Evolutionary conservation across 2,797 vertebrate species (phyloP).

Genomic region (Gymnothorax reevesii): DNA sequence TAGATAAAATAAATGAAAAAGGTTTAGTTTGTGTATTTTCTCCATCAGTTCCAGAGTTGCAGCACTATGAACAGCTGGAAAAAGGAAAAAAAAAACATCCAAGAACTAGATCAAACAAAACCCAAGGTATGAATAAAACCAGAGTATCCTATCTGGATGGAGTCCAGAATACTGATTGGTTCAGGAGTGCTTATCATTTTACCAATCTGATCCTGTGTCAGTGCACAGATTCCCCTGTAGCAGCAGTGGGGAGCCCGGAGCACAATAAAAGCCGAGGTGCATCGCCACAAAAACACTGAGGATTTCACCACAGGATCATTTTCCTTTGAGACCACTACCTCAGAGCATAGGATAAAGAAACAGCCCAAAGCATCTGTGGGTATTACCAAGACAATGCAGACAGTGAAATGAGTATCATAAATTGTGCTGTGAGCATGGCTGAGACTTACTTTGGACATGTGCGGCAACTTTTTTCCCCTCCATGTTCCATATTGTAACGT

Average conservation of each 20-base stretch:
- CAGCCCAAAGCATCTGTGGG: slow-evolving; percentile 60
- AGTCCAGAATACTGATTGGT: not conserved
- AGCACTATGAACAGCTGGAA: not conserved
- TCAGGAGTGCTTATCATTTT: too few relatives aligned
- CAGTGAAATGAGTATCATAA: slow-evolving; percentile 28
- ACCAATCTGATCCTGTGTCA: slow-evolving; percentile 25
- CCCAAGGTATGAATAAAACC: not conserved
- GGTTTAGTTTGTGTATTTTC: not conserved
- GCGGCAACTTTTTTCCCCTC: not conserved
- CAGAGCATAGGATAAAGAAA: slow-evolving; percentile 66
- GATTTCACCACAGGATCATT: slow-evolving; percentile 53
- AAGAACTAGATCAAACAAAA: not conserved
- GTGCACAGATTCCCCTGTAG: slow-evolving; percentile 30
- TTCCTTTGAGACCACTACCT: slow-evolving; percentile 58
- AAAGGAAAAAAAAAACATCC: not conserved
- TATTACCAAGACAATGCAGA: slow-evolving; percentile 22
- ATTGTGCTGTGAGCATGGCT: slow-evolving; percentile 52
- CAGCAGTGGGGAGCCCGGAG: slow-evolving; percentile 50
- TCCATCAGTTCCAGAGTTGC: slow-evolving; percentile 63
- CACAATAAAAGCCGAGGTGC: slow-evolving; percentile 53
- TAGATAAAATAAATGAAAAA: not conserved
- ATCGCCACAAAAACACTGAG: slow-evolving; percentile 53
- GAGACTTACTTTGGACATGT: slow-evolving; percentile 35
- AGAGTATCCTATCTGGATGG: slow-evolving; percentile 26
- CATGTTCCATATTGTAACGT: slow-evolving; percentile 9